A percentile compares a stretch with the other conserved stretches of the same genome.
phyloP scores from a whole-genome alignment of 1,140 invertebrate species.

The Druon quercuslanigerum region DNA sequence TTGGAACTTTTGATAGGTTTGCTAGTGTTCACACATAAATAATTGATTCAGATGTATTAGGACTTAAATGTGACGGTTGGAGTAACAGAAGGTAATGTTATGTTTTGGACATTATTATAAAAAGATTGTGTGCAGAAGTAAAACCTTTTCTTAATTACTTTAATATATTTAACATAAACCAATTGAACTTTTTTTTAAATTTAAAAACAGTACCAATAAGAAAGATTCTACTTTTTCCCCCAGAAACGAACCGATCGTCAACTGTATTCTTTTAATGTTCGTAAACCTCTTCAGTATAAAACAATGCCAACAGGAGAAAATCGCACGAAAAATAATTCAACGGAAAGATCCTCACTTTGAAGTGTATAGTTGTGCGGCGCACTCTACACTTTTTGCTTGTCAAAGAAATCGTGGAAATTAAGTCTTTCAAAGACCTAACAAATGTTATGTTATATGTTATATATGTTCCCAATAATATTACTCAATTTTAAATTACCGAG shows the following conservation, averaged over 20 bases:
- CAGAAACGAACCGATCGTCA: constrained; percentile 36
- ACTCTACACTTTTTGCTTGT: background rate
- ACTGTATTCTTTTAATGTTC: constrained; percentile 31
- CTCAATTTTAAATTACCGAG: too few relatives aligned
- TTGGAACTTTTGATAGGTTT: too few relatives aligned
- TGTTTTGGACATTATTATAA: too few relatives aligned
- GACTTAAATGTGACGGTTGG: constrained; percentile 38
- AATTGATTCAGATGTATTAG: constrained; percentile 28
- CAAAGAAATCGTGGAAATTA: too few relatives aligned
- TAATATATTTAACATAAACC: too few relatives aligned
- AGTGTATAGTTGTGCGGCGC: constrained; percentile 37
- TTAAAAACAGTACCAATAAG: too few relatives aligned
- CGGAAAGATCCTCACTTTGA: constrained; percentile 31
- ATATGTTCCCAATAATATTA: too few relatives aligned
- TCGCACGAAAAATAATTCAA: constrained; percentile 30
- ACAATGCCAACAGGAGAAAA: constrained; percentile 31
- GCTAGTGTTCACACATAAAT: constrained; percentile 34
- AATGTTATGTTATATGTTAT: too few relatives aligned
- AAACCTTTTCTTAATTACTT: too few relatives aligned
- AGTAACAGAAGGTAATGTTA: constrained; percentile 2
- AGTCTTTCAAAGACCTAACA: too few relatives aligned
- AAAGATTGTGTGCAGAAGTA: too few relatives aligned
- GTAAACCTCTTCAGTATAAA: constrained; percentile 12
- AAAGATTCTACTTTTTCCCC: background rate
- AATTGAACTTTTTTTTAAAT: too few relatives aligned